Percentiles rank a stretch among this genome's conserved stretches.
phyloP scores from a whole-genome alignment of 1,140 invertebrate genomes.

The Pseudomyrmex concolor region DNA sequence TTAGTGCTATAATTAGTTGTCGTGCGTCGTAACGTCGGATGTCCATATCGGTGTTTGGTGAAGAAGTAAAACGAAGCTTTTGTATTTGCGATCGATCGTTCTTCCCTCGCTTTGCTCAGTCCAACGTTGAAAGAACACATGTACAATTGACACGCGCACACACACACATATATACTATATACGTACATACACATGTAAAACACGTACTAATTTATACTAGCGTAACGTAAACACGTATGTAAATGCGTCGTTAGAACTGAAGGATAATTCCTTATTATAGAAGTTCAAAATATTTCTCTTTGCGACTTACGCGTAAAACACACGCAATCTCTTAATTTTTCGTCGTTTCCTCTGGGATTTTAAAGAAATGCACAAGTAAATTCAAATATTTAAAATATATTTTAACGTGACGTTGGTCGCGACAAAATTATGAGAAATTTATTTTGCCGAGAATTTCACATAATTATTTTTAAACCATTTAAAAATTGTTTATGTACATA shows the following conservation, averaged over 20 bases:
- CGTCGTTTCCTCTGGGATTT: neutral
- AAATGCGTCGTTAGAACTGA: constrained; percentile 45
- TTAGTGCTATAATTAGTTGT: constrained; percentile 50
- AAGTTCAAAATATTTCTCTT: neutral
- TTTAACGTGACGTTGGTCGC: no score
- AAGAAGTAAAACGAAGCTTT: constrained; percentile 74
- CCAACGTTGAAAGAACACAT: constrained; percentile 14
- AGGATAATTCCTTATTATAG: neutral
- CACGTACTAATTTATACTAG: constrained; percentile 22
- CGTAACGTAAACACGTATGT: constrained; percentile 16
- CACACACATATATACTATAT: neutral
- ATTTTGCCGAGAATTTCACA: no score
- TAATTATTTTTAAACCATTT: no score
- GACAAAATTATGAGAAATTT: no score
- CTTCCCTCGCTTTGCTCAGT: constrained; percentile 74
- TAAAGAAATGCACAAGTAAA: neutral
- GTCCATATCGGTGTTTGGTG: constrained; percentile 67
- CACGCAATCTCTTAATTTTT: neutral
- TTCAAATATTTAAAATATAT: neutral
- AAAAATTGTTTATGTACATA: no score
- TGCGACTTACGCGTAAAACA: neutral
- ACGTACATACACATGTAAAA: no score
- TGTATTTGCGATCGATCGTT: constrained; percentile 78
- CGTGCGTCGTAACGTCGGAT: constrained; percentile 61
- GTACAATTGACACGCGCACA: neutral